These are phyloP conservation scores for Loriculus beryllinus DNA, from an alignment of 2,797 vertebrate species.

Conservation along the genomic window DNA sequence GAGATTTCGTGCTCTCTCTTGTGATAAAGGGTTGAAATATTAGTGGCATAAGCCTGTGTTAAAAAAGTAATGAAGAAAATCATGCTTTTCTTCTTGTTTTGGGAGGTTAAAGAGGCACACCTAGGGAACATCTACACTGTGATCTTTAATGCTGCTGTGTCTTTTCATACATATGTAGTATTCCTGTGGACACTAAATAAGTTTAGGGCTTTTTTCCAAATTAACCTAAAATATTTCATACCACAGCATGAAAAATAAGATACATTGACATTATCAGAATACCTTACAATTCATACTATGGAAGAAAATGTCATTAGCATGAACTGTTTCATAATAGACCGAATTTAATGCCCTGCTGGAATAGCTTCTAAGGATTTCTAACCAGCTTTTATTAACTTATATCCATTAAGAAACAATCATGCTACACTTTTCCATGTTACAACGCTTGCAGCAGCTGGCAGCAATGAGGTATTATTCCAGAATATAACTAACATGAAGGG, in stretches of 20 bases:
- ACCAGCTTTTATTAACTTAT: conserved; percentile 1
- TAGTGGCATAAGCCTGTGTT: not conserved
- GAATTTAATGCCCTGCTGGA: not conserved
- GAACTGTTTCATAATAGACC: not conserved
- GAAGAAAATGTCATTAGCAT: not conserved
- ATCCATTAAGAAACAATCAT: not conserved
- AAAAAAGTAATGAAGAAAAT: not conserved
- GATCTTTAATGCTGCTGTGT: not conserved
- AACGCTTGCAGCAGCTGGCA: conserved; percentile 3
- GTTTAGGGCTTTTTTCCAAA: not conserved
- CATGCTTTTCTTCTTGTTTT: not conserved
- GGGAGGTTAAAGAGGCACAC: not conserved
- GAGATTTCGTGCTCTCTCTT: not conserved
- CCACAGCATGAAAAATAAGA: not conserved
- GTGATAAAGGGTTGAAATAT: not conserved
- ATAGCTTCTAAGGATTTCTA: conserved; percentile 16
- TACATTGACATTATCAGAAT: not conserved
- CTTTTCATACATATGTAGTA: not conserved
- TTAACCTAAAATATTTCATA: not conserved
- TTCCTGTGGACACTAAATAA: not conserved
- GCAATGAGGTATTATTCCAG: not conserved
- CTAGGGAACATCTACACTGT: not conserved
- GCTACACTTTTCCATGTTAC: not conserved
- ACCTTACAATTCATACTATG: not conserved
- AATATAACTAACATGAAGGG: not conserved